Evolutionary conservation across 1,140 invertebrate species (phyloP), one percentile per base, ranked within the genome.

Genomic region (Ceratina australensis): DNA sequence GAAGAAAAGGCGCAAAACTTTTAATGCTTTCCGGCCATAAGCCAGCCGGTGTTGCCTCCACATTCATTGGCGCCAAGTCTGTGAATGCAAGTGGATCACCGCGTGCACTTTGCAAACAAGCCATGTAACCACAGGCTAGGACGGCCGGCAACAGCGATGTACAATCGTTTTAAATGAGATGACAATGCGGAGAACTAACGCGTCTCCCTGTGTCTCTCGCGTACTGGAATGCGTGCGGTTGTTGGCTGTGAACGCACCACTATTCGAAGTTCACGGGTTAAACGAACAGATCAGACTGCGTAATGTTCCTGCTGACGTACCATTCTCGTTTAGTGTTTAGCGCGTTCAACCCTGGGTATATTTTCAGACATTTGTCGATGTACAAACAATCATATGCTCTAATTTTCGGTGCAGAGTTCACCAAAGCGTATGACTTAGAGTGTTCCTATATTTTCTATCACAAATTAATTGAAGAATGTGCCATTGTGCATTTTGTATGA

Each of bases 91-190:
- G 61, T 49, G 28, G 63, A 65, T 59, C 59, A 78, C 24, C 57
- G 26, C 68, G 57, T 68, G 47, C 66, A 49, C 76, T 69, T 66
- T 68, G 49, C 81, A 66, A 82, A 82, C 76, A 79, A 79, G 16
- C 50, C n/a, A 20, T 42, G 33, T 10, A 42, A 42, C 33, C 33
- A 49, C 28, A 3, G 26, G 15, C 72, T 22, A 56, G 60, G 42
- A 64, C 33, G 22, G 15, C 26, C 47, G 61, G 10, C 57, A 24
- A 26, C 42, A n/a, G 57, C 64, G 61, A 28, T 47, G 47, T 83
- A 83, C 81, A 79, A 79, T 83, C 72, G 67, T 83, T 42, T 83
- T 79, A 83, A 83, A 83, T 77, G 81, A 83, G 77, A 82, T 83
- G 81, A 83, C 82, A 83, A 83, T 83, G 81, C 66, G 61, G 57